Percentiles rank a stretch among this genome's conserved stretches.
Evolutionary conservation across 2,113 vertebrate genomes (phyloP).

Genomic region (Dromaius novaehollandiae): DNA sequence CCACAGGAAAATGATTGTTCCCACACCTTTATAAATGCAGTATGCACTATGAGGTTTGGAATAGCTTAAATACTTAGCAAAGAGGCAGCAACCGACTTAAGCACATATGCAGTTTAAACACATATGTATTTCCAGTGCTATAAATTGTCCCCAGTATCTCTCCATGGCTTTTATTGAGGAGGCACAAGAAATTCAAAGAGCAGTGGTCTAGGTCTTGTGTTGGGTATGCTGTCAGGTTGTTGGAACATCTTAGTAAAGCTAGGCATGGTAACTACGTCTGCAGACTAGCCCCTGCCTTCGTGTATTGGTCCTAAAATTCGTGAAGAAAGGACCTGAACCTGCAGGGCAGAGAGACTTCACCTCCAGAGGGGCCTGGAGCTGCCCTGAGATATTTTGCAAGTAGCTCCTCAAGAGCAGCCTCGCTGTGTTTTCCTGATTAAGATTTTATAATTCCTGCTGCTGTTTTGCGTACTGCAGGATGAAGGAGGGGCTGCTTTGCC

Average conservation of each 20-base stretch:
- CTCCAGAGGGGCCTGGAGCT: background rate
- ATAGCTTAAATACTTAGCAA: background rate
- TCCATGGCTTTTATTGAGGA: background rate
- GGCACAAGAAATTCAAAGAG: background rate
- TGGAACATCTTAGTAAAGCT: background rate
- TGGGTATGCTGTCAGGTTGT: background rate
- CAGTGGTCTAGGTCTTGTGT: background rate
- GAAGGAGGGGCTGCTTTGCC: background rate
- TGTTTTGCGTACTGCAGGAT: background rate
- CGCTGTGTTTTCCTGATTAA: conserved; percentile 30
- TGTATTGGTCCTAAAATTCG: background rate
- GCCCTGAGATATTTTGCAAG: background rate
- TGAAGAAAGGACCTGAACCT: background rate
- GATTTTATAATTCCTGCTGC: conserved; percentile 23
- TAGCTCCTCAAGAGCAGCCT: background rate
- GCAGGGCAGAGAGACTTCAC: background rate
- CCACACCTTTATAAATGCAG: background rate
- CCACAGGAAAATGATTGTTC: background rate
- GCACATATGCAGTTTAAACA: background rate
- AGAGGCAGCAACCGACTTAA: background rate
- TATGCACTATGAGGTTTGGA: background rate
- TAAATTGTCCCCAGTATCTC: background rate
- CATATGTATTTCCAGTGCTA: background rate
- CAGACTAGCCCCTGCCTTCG: background rate
- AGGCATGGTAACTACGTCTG: background rate